A percentile compares a stretch with the other conserved stretches of the same genome.
Conservation (phyloP, 2,797 vertebrate species). For the Monodelphis domestica region DNA sequence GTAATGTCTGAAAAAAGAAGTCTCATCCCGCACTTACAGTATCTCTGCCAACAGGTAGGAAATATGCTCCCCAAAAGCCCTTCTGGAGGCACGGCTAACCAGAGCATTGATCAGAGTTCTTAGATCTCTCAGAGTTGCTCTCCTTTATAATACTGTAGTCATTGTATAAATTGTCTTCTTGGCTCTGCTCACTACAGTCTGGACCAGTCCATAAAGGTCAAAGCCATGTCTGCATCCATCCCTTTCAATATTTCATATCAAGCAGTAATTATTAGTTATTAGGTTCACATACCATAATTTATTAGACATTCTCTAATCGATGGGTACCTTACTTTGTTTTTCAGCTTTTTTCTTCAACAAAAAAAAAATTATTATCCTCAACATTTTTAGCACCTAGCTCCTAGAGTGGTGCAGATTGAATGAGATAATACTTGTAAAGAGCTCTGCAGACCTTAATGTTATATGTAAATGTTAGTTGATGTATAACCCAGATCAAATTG, state of each 20-base stretch:
- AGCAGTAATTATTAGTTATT: neutral
- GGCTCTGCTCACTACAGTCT: neutral
- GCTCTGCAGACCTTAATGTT: too few relatives aligned
- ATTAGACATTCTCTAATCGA: neutral
- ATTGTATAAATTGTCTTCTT: neutral
- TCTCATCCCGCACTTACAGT: neutral
- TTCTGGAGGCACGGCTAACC: neutral
- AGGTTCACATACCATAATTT: neutral
- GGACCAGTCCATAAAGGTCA: neutral
- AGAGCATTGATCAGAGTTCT: neutral
- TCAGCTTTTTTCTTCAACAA: neutral
- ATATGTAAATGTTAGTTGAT: too few relatives aligned
- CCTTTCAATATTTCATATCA: neutral
- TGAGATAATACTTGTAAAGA: too few relatives aligned
- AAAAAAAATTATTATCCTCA: neutral
- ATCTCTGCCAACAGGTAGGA: neutral
- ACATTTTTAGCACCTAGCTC: neutral
- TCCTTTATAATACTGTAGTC: neutral
- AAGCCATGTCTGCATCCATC: neutral
- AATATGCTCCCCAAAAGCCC: neutral
- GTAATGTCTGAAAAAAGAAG: neutral
- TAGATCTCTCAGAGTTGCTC: neutral
- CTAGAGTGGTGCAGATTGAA: neutral
- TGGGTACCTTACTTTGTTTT: neutral
- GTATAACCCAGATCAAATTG: too few relatives aligned